Percentiles rank a stretch among this genome's conserved stretches.
phyloP scores from a whole-genome alignment of 2,888 invertebrate genomes.

The Microchrysa polita region DNA sequence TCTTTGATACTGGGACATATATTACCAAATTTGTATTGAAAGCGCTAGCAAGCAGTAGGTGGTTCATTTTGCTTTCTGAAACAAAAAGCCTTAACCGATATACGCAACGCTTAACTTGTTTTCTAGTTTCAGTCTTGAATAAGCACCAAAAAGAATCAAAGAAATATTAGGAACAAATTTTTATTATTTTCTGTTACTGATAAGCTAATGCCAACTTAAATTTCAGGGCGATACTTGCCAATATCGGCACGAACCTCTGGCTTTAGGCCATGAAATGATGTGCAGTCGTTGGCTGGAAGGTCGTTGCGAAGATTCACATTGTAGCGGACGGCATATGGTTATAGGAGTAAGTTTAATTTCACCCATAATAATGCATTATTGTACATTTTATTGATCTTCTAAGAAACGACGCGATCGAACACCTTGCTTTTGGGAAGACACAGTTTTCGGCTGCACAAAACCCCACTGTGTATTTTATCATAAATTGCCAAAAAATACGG shows the following conservation, averaged over 20 bases:
- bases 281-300: constrained; percentile 86
- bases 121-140: background rate
- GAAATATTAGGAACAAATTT: too few relatives aligned
- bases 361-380: background rate
- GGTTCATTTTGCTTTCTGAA: too few relatives aligned
- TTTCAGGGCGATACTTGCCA: constrained; percentile 80
- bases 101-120: too few relatives aligned
- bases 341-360: constrained; percentile 70
- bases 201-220: background rate
- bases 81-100: too few relatives aligned
- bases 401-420: constrained; percentile 86
- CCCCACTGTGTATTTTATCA: constrained; percentile 87
- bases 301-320: constrained; percentile 79
- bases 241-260: constrained; percentile 85
- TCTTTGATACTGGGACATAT: background rate
- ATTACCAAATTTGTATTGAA: background rate
- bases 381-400: constrained; percentile 53
- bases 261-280: constrained; percentile 82
- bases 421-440: constrained; percentile 88
- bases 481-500: constrained; percentile 45
- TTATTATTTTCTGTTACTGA: background rate
- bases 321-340: constrained; percentile 87
- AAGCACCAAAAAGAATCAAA: too few relatives aligned
- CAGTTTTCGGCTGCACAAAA: constrained; percentile 85
- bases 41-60: background rate